phyloP scores from a whole-genome alignment of 2,888 invertebrate genomes.

The Muscina levida region DNA sequence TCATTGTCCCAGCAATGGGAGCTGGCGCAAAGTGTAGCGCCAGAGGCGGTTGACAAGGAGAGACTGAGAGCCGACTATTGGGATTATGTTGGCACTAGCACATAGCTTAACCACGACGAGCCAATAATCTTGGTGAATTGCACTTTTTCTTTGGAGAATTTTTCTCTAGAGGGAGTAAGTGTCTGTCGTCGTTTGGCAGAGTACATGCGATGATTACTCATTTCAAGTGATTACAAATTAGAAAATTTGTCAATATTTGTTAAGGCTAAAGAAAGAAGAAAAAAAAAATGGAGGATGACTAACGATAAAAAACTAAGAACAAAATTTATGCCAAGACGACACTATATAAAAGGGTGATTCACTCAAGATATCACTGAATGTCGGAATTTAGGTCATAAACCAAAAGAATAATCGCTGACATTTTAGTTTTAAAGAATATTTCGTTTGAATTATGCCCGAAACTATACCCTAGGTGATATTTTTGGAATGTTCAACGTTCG shows the following conservation, averaged over 20 bases:
- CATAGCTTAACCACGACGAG: not conserved
- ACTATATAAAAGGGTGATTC: too few relatives aligned
- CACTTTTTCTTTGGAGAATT: not conserved
- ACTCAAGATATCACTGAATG: too few relatives aligned
- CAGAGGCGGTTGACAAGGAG: not conserved
- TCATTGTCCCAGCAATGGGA: not conserved
- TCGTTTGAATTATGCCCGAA: too few relatives aligned
- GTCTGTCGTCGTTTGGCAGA: not conserved
- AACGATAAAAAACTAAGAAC: too few relatives aligned
- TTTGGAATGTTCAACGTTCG: too few relatives aligned
- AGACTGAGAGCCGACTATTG: not conserved
- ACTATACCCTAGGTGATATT: too few relatives aligned
- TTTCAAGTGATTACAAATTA: constrained; percentile 18
- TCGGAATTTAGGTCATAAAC: too few relatives aligned
- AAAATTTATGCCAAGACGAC: too few relatives aligned
- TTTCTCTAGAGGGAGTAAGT: not conserved
- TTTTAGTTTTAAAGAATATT: too few relatives aligned
- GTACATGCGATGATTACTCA: not conserved
- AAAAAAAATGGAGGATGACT: not conserved
- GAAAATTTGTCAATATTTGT: constrained; percentile 17
- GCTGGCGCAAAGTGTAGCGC: too few relatives aligned
- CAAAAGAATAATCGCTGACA: too few relatives aligned
- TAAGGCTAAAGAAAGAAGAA: not conserved
- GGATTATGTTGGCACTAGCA: not conserved
- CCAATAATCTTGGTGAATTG: constrained; percentile 24